A percentile compares a stretch with the other conserved stretches of the same genome.
phyloP scores from a whole-genome alignment of 2,888 invertebrate genomes.

The Drosophila pseudotakahashii region DNA sequence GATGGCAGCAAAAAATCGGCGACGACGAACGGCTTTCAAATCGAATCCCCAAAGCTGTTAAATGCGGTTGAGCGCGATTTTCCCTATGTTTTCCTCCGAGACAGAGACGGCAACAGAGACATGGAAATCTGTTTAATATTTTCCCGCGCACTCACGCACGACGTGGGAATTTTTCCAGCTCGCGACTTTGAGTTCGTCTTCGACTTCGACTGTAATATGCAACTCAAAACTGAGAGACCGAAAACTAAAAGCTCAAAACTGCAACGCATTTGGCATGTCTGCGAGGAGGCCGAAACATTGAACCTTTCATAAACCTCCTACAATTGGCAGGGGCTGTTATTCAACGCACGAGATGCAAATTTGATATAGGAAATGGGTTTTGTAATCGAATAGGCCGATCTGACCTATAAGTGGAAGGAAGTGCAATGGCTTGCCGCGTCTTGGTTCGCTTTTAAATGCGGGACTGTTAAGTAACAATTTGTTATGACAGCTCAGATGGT shows the following conservation, averaged over 20 bases:
- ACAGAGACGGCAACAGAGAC: slow-evolving; percentile 24
- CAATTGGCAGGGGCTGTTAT: slow-evolving; percentile 27
- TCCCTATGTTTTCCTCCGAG: slow-evolving; percentile 35
- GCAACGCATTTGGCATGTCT: slow-evolving; percentile 12
- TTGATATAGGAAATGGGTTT: slow-evolving; percentile 42
- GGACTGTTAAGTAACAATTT: background rate
- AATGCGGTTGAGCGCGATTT: slow-evolving; percentile 61
- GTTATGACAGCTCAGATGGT: background rate
- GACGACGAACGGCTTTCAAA: slow-evolving; percentile 64
- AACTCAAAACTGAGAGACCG: slow-evolving; percentile 8
- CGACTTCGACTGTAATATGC: slow-evolving; percentile 17
- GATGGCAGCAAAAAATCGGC: slow-evolving; percentile 55
- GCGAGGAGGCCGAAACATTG: slow-evolving; percentile 26
- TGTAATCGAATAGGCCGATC: slow-evolving; percentile 26
- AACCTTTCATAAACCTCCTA: slow-evolving; percentile 28
- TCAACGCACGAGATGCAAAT: slow-evolving; percentile 42
- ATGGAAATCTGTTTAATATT: slow-evolving; percentile 72
- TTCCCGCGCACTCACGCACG: slow-evolving; percentile 73
- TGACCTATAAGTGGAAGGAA: slow-evolving; percentile 41
- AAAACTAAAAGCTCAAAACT: slow-evolving; percentile 8
- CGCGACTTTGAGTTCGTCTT: slow-evolving; percentile 16
- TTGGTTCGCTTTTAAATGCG: background rate
- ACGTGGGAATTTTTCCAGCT: slow-evolving; percentile 72
- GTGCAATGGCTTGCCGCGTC: slow-evolving; percentile 15
- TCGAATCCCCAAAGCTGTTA: slow-evolving; percentile 68